A percentile compares a stretch with the other conserved stretches of the same genome.
Conservation (phyloP, 2,113 vertebrate genomes). For the Nerophis ophidion region DNA sequence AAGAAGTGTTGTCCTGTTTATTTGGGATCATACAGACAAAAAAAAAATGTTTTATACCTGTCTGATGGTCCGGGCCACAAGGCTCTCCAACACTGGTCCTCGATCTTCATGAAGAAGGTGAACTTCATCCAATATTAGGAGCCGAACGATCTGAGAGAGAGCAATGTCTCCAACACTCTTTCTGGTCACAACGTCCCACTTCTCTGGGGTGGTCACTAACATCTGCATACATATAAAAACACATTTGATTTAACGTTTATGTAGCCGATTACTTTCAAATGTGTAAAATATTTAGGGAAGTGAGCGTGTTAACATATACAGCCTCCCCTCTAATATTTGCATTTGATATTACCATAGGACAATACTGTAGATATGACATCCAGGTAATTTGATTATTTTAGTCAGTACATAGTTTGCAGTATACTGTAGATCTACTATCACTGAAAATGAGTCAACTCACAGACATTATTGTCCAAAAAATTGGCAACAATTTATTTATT, state of each 20-base stretch:
- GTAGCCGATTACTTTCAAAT: not conserved
- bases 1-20: no score
- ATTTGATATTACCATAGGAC: no score
- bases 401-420: no score
- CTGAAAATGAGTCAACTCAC: no score
- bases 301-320: no score
- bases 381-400: no score
- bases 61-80: slow-evolving; percentile 91
- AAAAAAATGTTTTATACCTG: slow-evolving; percentile 74
- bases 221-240: slow-evolving; percentile 70
- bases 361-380: no score
- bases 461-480: no score
- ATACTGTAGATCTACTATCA: no score
- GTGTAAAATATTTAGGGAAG: not conserved
- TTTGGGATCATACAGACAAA: not conserved
- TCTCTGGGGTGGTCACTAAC: slow-evolving; percentile 97
- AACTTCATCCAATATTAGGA: slow-evolving; percentile 95
- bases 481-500: no score
- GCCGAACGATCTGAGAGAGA: slow-evolving; percentile 89
- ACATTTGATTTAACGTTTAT: not conserved
- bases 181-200: slow-evolving; percentile 98
- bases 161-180: slow-evolving; percentile 97
- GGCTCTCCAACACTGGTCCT: slow-evolving; percentile 95
- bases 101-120: slow-evolving; percentile 95
- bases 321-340: no score